These are phyloP conservation scores for Seladonia tumulorum DNA, from an alignment of 2,888 invertebrate species.

Conservation along the genomic window DNA sequence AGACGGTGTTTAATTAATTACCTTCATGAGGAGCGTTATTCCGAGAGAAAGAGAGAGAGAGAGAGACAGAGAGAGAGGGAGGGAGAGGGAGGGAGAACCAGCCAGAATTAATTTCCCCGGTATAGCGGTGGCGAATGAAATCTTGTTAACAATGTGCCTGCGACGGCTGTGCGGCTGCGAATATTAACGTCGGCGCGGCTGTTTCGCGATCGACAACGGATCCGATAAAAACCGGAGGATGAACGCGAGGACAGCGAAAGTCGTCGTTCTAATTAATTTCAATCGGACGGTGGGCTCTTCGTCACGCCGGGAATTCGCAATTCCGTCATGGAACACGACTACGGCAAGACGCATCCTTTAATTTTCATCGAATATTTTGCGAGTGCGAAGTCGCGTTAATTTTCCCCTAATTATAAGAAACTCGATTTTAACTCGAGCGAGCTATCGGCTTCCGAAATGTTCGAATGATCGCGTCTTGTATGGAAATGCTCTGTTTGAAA, in stretches of 20 bases:
- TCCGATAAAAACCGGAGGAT: not conserved
- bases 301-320: not conserved
- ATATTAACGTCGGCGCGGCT: slow-evolving; percentile 14
- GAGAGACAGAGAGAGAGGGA: not conserved
- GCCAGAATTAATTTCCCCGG: slow-evolving; percentile 58
- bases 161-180: not conserved
- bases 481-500: not conserved
- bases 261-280: not conserved
- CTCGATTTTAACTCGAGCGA: not conserved
- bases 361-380: not conserved
- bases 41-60: not conserved
- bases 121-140: slow-evolving; percentile 57
- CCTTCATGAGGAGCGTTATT: slow-evolving; percentile 52
- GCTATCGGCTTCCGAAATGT: not conserved
- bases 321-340: not conserved
- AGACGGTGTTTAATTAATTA: slow-evolving; percentile 67
- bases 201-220: not conserved
- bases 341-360: not conserved
- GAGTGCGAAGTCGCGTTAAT: not conserved
- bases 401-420: no score
- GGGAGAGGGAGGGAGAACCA: slow-evolving; percentile 37
- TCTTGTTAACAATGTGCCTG: slow-evolving; percentile 61
- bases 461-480: not conserved
- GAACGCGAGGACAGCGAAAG: not conserved
- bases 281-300: not conserved